phyloP scores from a whole-genome alignment of 2,888 invertebrate genomes.

The Drepanosiphum platanoidis region DNA sequence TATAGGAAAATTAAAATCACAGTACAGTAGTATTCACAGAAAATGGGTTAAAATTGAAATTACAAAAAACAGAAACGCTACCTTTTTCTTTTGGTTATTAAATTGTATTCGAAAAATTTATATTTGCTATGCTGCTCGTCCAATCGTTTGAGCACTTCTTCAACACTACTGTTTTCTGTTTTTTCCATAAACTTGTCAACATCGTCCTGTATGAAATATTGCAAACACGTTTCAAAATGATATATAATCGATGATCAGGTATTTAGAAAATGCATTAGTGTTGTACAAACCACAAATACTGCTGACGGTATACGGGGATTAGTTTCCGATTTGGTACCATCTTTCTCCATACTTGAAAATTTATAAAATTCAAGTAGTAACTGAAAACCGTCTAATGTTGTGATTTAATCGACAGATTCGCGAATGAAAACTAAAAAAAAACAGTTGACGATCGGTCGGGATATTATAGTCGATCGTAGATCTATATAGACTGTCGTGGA shows the following conservation, averaged over 20 bases:
- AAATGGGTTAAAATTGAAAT: neutral
- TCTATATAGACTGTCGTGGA: too few species aligned
- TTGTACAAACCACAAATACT: conserved; percentile 81
- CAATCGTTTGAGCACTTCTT: conserved; percentile 83
- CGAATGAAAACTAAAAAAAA: neutral
- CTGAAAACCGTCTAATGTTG: too few species aligned
- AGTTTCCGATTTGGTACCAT: conserved; percentile 70
- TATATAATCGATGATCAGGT: neutral
- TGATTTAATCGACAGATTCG: too few species aligned
- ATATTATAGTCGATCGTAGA: too few species aligned
- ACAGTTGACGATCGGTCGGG: too few species aligned
- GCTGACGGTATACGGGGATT: conserved; percentile 90
- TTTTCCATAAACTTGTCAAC: conserved; percentile 91
- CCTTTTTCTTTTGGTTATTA: conserved; percentile 85
- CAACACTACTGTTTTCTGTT: conserved; percentile 84
- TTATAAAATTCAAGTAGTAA: neutral
- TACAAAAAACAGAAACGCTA: conserved; percentile 64
- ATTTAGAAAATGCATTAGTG: neutral
- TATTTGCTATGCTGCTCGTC: conserved; percentile 97
- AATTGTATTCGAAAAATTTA: conserved; percentile 95
- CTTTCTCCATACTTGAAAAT: conserved; percentile 54
- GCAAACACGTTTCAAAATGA: neutral
- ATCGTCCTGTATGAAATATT: conserved; percentile 78
- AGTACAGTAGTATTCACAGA: too few species aligned
- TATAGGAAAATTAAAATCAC: too few species aligned